Evolutionary conservation across 2,797 vertebrate species (phyloP), one percentile per base, ranked within the genome.

Genomic region (Cossypha polioptera): DNA sequence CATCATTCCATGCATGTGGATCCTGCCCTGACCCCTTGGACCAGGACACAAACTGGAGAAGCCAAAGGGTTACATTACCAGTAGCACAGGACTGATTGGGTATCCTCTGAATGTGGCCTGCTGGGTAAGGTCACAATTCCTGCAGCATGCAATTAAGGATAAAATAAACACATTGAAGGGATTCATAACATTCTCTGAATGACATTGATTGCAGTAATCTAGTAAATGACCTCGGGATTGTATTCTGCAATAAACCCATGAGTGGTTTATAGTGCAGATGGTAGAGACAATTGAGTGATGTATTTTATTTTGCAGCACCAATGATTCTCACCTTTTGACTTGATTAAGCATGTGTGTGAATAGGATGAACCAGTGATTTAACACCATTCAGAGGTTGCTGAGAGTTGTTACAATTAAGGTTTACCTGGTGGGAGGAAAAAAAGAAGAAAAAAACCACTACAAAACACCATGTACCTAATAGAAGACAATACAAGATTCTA

Each of bases 291-390:
- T 61, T 72, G 97, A 97, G 95, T 96, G 97, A 97, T 96, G 95
- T 93, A 93, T 97, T 97, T 98, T 97, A 96, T 98, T 97, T 97
- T 95, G 88, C 92, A 92, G 95, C 92, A 86, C 95, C 96, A 86
- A 78, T 84, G 97, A 95, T 93, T 97, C 94, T 97, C 97, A 98
- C 97, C 97, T 97, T 98, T 98, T 96, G 97, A 97, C 97, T 97
- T 90, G 76, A 97, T 98, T 97, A 97, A 97, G 90, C 45, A 4
- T 96, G 88, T 96, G 83, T 95, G 91, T 90, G 97, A 96, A 96
- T 95, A 95, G 95, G 96, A 95, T 96, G 92, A 94, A 96, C 90
- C 72, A 90, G 83, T 67, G 96, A 97, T 98, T 97, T 97, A 97
- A 94, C 83, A 65, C 67, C 88, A 86, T 96, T 91, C 79, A n/a